Conservation (phyloP, 1,140 invertebrate genomes). For the Sitodiplosis mosellana region DNA sequence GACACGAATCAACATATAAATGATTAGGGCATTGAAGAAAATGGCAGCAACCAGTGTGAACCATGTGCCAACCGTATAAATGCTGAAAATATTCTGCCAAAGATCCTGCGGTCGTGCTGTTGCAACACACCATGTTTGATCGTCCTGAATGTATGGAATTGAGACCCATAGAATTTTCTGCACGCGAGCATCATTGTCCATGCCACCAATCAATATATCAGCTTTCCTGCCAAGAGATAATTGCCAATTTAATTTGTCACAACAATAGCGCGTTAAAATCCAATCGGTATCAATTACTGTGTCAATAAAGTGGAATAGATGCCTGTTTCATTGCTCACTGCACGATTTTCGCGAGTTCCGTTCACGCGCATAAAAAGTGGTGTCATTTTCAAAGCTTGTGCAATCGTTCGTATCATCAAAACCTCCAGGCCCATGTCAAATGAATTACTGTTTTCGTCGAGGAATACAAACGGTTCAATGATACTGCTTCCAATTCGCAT, state of each 20-base stretch:
- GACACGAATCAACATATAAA: not conserved
- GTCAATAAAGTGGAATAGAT: not conserved
- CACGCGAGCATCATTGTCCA: not conserved
- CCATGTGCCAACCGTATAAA: slow-evolving; percentile 1
- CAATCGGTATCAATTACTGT: not conserved
- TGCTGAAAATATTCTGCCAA: slow-evolving; percentile 3
- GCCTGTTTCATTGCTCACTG: not conserved
- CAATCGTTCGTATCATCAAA: slow-evolving; percentile 1
- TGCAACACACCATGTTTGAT: slow-evolving; percentile 3
- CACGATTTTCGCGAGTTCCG: not conserved
- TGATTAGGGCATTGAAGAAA: not conserved
- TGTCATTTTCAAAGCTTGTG: not conserved
- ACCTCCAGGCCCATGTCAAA: not conserved
- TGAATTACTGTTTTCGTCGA: not conserved
- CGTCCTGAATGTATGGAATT: slow-evolving; percentile 4
- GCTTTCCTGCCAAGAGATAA: not conserved
- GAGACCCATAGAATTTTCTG: not conserved
- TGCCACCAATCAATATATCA: slow-evolving; percentile 2
- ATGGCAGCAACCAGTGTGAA: not conserved
- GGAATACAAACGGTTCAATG: slow-evolving; percentile 1
- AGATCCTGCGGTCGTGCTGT: not conserved
- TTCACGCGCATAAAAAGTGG: not conserved
- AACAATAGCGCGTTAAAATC: not conserved
- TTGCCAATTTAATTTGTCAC: not conserved
- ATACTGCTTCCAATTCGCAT: not conserved